Evolutionary conservation across 2,113 vertebrate species (phyloP), one percentile per base, ranked within the genome.

Genomic region (Hydrolagus affinis): DNA sequence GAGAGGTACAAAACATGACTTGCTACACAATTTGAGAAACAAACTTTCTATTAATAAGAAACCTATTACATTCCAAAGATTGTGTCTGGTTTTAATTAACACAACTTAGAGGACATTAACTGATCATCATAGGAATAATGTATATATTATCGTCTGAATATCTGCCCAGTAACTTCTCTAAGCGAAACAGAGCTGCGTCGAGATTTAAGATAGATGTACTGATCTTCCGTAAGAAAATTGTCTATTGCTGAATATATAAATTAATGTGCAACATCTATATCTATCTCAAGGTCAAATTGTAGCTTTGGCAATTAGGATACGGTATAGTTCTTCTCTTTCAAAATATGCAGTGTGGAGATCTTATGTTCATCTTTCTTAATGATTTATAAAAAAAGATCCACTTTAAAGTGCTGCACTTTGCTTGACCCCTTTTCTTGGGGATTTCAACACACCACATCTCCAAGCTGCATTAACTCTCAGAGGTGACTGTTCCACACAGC

Each of bases 51-150:
- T 12, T 25, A 11, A 11, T 73, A 15, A 8, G 28, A 72, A 73
- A 32, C 1, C 44, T 44, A 44, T 44, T 44, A 44, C 44, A 44
- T 87, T 85, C 90, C 87, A 44, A 44, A 15, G 11, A 85, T 80
- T 87, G 76, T 90, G 88, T 86, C 89, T 91, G 91, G 90, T 88
- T 89, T 89, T 92, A 90, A 92, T 92, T 92, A 93, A 88, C 88
- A 89, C 88, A 89, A 88, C 89, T 87, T 72, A 90, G 88, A 91
- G 92, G 90, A 89, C 88, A 89, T 89, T 89, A 90, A 90, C 88
- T 89, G 87, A 90, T 89, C 89, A 87, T 88, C 89, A 87, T 91
- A 90, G 89, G 90, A 87, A 90, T 90, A 91, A 92, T 87, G 11
- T 12, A 73, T 30, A 73, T 25, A 73, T 73, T 73, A 32, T 8